phyloP scores from a whole-genome alignment of 2,113 vertebrate genomes.

The Oceanodroma tethys region DNA sequence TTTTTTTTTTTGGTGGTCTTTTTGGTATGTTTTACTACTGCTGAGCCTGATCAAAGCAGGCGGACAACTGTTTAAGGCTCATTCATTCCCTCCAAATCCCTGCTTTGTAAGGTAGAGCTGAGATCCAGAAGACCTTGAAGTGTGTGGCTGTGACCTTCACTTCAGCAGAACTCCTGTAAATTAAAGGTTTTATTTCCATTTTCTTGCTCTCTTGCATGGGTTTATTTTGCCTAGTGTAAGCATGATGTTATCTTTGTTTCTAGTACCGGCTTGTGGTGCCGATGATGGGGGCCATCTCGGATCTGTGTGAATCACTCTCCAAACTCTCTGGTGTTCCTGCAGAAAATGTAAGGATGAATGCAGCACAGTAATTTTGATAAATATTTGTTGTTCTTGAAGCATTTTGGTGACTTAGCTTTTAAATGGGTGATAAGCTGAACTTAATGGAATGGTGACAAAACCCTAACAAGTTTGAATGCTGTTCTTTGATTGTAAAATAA shows the following conservation, averaged over 20 bases:
- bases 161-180: background rate
- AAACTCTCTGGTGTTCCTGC: slow-evolving; percentile 84
- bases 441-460: background rate
- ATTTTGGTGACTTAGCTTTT: background rate
- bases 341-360: slow-evolving; percentile 83
- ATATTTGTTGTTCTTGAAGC: background rate
- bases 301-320: slow-evolving; percentile 88
- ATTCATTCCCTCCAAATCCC: background rate
- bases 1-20: background rate
- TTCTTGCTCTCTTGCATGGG: background rate
- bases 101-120: background rate
- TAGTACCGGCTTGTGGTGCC: slow-evolving; percentile 91
- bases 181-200: background rate
- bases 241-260: slow-evolving; percentile 3
- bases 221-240: background rate
- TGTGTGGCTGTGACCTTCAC: background rate
- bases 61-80: background rate
- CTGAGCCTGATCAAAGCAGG: background rate
- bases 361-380: background rate
- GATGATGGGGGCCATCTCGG: slow-evolving; percentile 87
- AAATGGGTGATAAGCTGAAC: background rate
- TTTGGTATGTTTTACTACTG: background rate
- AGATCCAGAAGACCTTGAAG: background rate
- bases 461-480: background rate
- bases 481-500: background rate